A percentile compares a stretch with the other conserved stretches of the same genome.
These are phyloP conservation scores for Genyomyrus donnyi DNA, from an alignment of 2,113 vertebrate genomes.

Conservation along the genomic window DNA sequence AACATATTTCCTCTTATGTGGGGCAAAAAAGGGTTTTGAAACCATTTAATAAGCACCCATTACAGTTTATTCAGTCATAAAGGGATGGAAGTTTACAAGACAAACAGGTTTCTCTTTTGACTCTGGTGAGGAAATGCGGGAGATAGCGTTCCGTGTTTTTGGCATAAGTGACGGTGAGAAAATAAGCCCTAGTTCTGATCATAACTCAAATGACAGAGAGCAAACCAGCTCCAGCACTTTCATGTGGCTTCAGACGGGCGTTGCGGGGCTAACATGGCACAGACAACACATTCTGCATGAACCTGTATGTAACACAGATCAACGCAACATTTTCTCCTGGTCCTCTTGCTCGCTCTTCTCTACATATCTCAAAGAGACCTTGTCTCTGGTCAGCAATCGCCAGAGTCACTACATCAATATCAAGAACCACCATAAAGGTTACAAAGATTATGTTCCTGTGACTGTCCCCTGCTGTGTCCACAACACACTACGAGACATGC, in stretches of 20 bases:
- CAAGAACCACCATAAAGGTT: neutral
- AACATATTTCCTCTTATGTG: conserved; percentile 23
- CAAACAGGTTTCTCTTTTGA: conserved; percentile 39
- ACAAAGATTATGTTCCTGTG: neutral
- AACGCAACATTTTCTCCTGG: neutral
- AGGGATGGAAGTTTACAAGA: conserved; percentile 31
- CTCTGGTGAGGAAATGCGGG: neutral
- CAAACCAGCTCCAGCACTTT: neutral
- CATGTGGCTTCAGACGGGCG: neutral
- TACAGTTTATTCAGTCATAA: conserved; percentile 25
- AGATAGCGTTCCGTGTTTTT: conserved; percentile 26
- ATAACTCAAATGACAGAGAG: neutral
- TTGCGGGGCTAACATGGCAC: neutral
- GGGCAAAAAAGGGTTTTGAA: conserved; percentile 27
- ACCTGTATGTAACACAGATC: neutral
- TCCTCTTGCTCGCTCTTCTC: neutral
- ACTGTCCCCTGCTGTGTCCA: neutral
- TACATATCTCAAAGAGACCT: neutral
- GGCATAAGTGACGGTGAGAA: neutral
- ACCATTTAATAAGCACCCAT: neutral
- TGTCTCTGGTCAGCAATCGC: neutral
- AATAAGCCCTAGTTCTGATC: neutral
- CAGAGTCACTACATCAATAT: neutral
- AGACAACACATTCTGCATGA: neutral
- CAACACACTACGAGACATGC: neutral